Conservation (phyloP, 23 tunicate species). For the Clavelina lepadiformis region DNA sequence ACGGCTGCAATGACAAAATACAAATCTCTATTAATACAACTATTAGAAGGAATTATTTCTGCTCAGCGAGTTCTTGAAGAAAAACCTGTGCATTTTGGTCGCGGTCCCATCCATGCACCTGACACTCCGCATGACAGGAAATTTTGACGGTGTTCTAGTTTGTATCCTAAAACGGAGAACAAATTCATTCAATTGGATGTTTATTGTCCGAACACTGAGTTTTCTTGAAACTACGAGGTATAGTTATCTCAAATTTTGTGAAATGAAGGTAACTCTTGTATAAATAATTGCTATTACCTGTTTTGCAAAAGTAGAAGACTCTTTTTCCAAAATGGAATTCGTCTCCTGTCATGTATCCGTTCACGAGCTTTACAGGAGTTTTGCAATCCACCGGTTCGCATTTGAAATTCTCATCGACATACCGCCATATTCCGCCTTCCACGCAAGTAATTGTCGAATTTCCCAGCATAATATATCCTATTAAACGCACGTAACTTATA, state of each 20-base stretch:
- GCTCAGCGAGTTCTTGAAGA: too few species aligned
- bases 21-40: neutral
- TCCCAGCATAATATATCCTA: too few species aligned
- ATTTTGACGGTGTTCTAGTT: neutral
- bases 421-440: neutral
- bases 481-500: too few species aligned
- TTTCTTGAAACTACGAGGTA: too few species aligned
- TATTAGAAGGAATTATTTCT: too few species aligned
- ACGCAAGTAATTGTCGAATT: conserved; percentile 2
- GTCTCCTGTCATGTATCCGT: neutral
- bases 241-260: too few species aligned
- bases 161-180: neutral
- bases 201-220: too few species aligned
- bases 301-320: conserved; percentile 1
- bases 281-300: too few species aligned
- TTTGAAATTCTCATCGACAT: neutral
- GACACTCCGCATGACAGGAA: neutral
- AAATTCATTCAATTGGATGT: neutral
- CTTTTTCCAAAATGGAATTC: neutral
- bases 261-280: too few species aligned
- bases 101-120: conserved; percentile 9
- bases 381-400: neutral
- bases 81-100: too few species aligned
- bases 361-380: neutral
- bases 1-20: conserved; percentile 1